Evolutionary conservation across 2,888 invertebrate species (phyloP), one percentile per base, ranked within the genome.

Genomic region (Lacanobia wlatinum): DNA sequence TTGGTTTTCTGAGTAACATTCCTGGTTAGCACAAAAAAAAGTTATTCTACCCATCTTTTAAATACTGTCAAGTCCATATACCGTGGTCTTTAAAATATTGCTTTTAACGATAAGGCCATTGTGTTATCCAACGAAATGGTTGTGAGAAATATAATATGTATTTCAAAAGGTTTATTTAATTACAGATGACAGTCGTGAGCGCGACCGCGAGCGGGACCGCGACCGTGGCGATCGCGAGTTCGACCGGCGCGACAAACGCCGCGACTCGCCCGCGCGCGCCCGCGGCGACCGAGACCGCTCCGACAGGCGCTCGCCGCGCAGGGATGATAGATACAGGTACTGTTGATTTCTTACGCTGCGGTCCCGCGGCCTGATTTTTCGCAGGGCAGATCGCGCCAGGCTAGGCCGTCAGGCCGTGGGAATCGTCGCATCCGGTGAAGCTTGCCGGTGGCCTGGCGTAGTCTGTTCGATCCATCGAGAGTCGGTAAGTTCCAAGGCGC

Each of bases 311-410:
- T 90, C 90, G 5, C 90, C 92, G 4, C 88, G 90, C 38, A 85
- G 90, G 9, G 92, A 94, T 34, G 92, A 93, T 3, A 83, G 86
- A 69, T 77, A 89, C 85, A 89, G 90, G 92, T 92, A 78, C 23
- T 10, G 8, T 43, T n/a, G 2, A 46, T 23, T 40, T 5, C 9
- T 7, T 8, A 12, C 1, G 28, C 28, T 43, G 3, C 43, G 12
- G 43, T 12, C 43, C 8, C 1, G 34, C 34, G 34, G 34, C 34
- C 34, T 3, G 28, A 28, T 28, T 28, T 28, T 28, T 28, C 28
- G 28, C 28, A 28, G 28, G 28, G 2, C 40, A 43, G 43, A 12
- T 43, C 12, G 12, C 43, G 3, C 43, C 12, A 34, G 34, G 34
- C 34, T 4, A 4, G 28, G 28, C 28, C 28, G 28, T 3, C 28